A percentile compares a stretch with the other conserved stretches of the same genome.
phyloP scores from a whole-genome alignment of 2,797 vertebrate species.

The Tadarida brasiliensis region DNA sequence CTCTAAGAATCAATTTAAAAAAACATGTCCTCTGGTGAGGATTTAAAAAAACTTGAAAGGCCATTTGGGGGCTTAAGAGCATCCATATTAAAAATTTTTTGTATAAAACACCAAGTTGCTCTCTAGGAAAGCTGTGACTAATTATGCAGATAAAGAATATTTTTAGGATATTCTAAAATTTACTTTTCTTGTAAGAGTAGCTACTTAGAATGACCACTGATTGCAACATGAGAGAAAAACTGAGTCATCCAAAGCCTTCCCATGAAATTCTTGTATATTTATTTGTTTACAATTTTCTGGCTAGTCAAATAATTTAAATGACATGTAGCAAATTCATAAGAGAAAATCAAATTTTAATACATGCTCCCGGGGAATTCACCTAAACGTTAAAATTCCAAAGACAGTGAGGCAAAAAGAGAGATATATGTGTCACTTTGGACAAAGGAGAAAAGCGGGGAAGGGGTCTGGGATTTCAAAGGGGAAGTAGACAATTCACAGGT shows the following conservation, averaged over 20 bases:
- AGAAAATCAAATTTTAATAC: neutral
- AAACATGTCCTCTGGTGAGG: neutral
- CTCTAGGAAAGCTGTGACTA: neutral
- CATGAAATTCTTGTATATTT: neutral
- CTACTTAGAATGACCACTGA: neutral
- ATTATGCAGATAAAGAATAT: slow-evolving; percentile 17
- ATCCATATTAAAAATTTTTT: slow-evolving; percentile 30
- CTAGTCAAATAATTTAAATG: neutral
- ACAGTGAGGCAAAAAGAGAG: neutral
- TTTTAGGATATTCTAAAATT: slow-evolving; percentile 48
- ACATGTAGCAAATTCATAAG: neutral
- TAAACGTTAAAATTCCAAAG: neutral
- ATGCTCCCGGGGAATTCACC: neutral
- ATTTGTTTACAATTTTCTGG: neutral
- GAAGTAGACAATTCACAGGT: neutral
- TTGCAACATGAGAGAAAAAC: neutral
- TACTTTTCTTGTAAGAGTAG: neutral
- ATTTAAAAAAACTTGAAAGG: neutral
- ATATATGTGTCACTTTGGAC: neutral
- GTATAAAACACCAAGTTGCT: neutral
- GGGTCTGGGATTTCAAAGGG: neutral
- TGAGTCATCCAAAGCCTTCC: neutral
- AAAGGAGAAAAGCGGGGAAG: neutral
- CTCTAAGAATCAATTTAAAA: neutral
- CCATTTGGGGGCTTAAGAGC: neutral